A percentile compares a stretch with the other conserved stretches of the same genome.
These are phyloP conservation scores for Nixonia krombeini DNA, from an alignment of 1,140 invertebrate genomes.

Conservation along the genomic window DNA sequence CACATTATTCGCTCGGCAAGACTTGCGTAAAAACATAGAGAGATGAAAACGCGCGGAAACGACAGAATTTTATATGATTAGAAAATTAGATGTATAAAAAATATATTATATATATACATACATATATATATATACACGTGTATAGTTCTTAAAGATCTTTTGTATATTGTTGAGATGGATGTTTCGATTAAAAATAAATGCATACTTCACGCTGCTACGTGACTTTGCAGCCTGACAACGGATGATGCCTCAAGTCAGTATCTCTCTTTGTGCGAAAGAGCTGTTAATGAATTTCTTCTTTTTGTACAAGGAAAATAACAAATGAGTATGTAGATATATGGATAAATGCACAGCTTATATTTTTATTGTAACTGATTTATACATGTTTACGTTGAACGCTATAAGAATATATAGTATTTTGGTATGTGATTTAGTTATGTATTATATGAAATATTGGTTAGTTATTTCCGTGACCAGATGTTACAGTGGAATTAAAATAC, in stretches of 20 bases:
- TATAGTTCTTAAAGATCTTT: conserved; percentile 27
- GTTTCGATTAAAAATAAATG: conserved; percentile 12
- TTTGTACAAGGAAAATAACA: conserved; percentile 50
- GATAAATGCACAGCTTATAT: conserved; percentile 60
- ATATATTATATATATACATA: conserved; percentile 11
- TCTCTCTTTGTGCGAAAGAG: conserved; percentile 37
- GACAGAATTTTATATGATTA: conserved; percentile 35
- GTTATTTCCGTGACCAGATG: conserved; percentile 26
- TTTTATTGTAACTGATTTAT: conserved; percentile 61
- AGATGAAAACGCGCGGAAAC: conserved; percentile 9
- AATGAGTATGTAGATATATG: conserved; percentile 51
- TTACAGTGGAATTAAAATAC: conserved; percentile 27
- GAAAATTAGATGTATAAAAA: conserved; percentile 9
- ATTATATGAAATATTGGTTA: conserved; percentile 30
- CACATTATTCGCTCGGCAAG: background rate
- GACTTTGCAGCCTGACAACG: no score
- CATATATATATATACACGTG: no score
- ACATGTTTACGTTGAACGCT: conserved; percentile 56
- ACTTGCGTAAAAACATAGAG: background rate
- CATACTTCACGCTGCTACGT: no score
- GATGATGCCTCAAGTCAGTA: background rate
- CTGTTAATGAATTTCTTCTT: conserved; percentile 38
- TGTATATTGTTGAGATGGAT: conserved; percentile 28
- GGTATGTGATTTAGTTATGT: conserved; percentile 63
- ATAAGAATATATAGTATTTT: conserved; percentile 59